These are phyloP conservation scores for Penaeus chinensis DNA, from an alignment of 1,140 invertebrate genomes.

Conservation along the genomic window DNA sequence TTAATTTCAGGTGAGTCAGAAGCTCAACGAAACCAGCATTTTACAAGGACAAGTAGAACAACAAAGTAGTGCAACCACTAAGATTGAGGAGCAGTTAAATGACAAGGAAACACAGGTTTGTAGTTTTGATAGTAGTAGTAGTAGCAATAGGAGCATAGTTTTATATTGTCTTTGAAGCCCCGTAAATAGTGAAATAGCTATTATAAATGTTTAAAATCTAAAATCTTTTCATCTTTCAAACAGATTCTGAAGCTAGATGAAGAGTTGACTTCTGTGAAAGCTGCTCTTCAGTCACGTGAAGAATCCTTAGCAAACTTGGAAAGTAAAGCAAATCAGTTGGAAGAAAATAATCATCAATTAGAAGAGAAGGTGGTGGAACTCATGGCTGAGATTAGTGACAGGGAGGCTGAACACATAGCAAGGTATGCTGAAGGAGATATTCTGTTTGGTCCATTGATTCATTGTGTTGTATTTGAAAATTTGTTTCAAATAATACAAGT, in stretches of 20 bases:
- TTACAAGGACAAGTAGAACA: conserved; percentile 29
- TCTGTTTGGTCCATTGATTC: neutral
- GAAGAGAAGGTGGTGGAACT: conserved; percentile 53
- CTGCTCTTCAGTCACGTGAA: conserved; percentile 29
- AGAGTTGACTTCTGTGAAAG: conserved; percentile 8
- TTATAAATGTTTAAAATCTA: neutral
- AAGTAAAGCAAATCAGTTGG: conserved; percentile 9
- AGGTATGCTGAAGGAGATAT: conserved; percentile 24
- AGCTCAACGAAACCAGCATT: conserved; percentile 16
- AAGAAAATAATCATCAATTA: conserved; percentile 43
- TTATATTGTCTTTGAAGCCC: neutral
- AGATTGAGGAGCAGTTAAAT: conserved; percentile 43
- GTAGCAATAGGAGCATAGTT: neutral
- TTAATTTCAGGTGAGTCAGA: conserved; percentile 42
- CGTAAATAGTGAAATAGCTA: neutral
- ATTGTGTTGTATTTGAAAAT: neutral
- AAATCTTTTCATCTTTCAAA: conserved; percentile 10
- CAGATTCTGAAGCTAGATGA: neutral
- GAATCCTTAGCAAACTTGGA: conserved; percentile 35
- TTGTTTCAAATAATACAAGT: neutral
- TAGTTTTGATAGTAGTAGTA: neutral
- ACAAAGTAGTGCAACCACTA: conserved; percentile 1
- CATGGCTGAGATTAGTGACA: conserved; percentile 48
- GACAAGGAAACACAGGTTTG: conserved; percentile 24
- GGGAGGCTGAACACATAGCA: conserved; percentile 46